phyloP scores from a whole-genome alignment of 2,888 invertebrate species.

The Drosophila rubida region DNA sequence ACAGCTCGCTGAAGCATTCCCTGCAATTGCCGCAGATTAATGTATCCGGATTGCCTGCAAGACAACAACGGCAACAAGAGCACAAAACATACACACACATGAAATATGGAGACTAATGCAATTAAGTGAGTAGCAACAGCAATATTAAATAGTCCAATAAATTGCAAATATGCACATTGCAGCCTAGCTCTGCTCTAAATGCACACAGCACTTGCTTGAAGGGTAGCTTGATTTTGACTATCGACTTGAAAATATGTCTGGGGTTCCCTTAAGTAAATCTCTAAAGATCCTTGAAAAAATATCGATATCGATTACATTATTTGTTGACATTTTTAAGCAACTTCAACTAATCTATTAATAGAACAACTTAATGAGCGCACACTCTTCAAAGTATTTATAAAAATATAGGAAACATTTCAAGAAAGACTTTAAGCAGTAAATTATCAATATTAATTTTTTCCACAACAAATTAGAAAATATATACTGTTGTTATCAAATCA shows the following conservation, averaged over 20 bases:
- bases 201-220: no score
- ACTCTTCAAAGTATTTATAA: no score
- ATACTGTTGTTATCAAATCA: slow-evolving; percentile 1
- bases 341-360: no score
- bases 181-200: no score
- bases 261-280: no score
- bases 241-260: no score
- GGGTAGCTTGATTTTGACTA: no score
- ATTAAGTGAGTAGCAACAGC: slow-evolving; percentile 5
- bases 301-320: no score
- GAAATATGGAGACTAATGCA: slow-evolving; percentile 33
- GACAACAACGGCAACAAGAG: slow-evolving; percentile 1
- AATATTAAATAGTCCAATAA: not conserved
- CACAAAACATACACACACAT: slow-evolving; percentile 13
- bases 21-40: slow-evolving; percentile 92
- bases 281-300: no score
- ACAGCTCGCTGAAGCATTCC: slow-evolving; percentile 90
- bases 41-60: slow-evolving; percentile 90
- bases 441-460: not conserved
- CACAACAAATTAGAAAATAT: slow-evolving; percentile 21
- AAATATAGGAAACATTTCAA: not conserved
- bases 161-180: not conserved
- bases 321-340: no score
- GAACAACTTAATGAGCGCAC: no score
- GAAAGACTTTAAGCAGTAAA: not conserved